Base-by-base conservation (phyloP, 2,888 invertebrate genomes). In the Acanthosepion lycidas region DNA sequence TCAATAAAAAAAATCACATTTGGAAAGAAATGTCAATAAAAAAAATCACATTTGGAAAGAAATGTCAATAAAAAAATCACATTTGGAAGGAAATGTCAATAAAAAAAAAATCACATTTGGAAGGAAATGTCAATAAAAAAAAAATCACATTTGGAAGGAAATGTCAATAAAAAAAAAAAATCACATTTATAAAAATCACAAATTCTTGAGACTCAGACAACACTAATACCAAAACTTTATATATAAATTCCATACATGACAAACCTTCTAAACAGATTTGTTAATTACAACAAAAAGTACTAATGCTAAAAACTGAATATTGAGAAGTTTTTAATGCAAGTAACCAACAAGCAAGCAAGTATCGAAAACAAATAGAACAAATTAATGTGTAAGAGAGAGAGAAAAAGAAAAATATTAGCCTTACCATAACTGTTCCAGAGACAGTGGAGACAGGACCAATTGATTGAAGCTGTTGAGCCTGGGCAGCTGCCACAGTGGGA, bases 351-450 rank as follows among this genome's bases (percentile, higher is more conserved):
- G 9, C 33, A 33, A 48, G 6, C 20, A 33, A 91, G 26, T 8
- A 64, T 4, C 6, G 0, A 26, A 64, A 64, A 26, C 26, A 64
- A 8, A 6, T 23, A 1, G 26, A 26, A 64, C 64, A 64, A 26
- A 28, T 51, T 23, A 26, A 64, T 26, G 26, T 23, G 64, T 64
- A 23, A 26, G 23, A 8, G 28, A 51, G 26, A 64, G 28, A 64
- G 23, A 64, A 20, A 59, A 64, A 26, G 26, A 26, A 26, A 64
- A 23, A 26, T 64, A 8, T 64, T 64, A 64, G 28, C 12, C 96
- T 95, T 95, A 96, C 96, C 95, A 96, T 95, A 93, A 96, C 96
- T 94, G 96, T 95, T 51, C 59, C 53, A 94, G 96, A 95, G 33
- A 96, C 95, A 91, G 95, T 95, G 12, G 95, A 95, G n/a, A 95